Base-by-base conservation (phyloP, 2,888 invertebrate species). In the Linhomoeus sp. region DNA sequence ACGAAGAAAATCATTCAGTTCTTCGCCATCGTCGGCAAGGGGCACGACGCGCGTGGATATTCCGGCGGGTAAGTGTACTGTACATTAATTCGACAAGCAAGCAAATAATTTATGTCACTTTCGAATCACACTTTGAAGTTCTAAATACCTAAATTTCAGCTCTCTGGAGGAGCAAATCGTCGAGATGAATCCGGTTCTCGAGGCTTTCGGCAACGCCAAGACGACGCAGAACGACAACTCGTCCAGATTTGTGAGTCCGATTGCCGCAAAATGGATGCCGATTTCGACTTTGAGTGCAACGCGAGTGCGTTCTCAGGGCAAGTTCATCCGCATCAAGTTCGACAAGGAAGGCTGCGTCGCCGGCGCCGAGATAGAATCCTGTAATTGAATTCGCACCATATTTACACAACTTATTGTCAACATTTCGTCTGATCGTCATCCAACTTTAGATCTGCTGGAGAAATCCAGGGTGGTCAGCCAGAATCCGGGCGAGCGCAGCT, bases 381-480 rank as follows among this genome's bases (percentile, higher is more conserved):
- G 61, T 61, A 33, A 51, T 59, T 53, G 39, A 35, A 15, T 15
- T 9, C 7, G 19, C n/a, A 38, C 15, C 33, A 33, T 15, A 33
- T 9, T 33, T 12, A 33, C 33, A 33, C 33, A 33, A 33, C 33
- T 33, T 33, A 12, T 33, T 33, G 9, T 9, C 33, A 9, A 33
- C 33, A 15, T 33, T 12, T 12, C 15, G 9, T 33, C 33, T 12
- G 33, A 9, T 33, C 33, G 15, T 33, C n/a, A n/a, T n/a, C n/a
- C n/a, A n/a, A n/a, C 2, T 39, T n/a, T 25, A 45, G 45, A 45
- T 29, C 20, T 45, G 33, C 22, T 45, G 22, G 45, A 45, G 33
- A 45, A 69, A 65, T 75, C 76, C 7, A 67, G 76, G 48, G 75
- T 77, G 1, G 73, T 74, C 12, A 67, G 68, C 39, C 73, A 75